A percentile compares a stretch with the other conserved stretches of the same genome.
phyloP scores from a whole-genome alignment of 2,888 invertebrate genomes.

The Rosalia funebris region DNA sequence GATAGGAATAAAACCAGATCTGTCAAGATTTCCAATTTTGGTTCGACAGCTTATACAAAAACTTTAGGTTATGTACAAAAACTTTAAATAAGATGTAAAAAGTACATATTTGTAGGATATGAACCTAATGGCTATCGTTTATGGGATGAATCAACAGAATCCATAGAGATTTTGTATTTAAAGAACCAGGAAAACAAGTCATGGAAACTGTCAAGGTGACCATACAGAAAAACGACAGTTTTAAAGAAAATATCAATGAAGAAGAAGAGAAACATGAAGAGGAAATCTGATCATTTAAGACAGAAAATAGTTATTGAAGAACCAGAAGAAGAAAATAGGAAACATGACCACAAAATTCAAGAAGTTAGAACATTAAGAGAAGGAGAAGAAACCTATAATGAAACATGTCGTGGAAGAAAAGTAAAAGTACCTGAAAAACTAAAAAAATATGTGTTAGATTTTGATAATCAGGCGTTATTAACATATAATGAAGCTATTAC shows the following conservation, averaged over 20 bases:
- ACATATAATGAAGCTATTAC: no score
- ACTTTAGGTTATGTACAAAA: conserved; percentile 43
- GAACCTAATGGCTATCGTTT: conserved; percentile 30
- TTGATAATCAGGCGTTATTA: conserved; percentile 23
- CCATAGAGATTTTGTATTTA: conserved; percentile 35
- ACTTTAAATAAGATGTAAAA: conserved; percentile 47
- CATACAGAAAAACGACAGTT: neutral
- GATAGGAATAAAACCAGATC: no score
- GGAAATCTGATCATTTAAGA: neutral
- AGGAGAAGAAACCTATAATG: neutral
- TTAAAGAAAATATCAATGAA: neutral
- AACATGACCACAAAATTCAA: neutral
- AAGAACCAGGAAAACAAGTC: conserved; percentile 16
- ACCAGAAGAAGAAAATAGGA: neutral
- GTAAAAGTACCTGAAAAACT: conserved; percentile 26
- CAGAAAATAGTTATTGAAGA: neutral
- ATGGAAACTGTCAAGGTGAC: neutral
- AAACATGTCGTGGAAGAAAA: conserved; percentile 14
- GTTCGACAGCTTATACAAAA: no score
- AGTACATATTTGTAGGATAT: conserved; percentile 44
- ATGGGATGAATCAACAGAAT: conserved; percentile 29
- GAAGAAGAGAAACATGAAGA: neutral
- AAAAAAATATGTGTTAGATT: conserved; percentile 21
- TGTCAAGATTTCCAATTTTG: no score
- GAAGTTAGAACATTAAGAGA: conserved; percentile 4